Evolutionary conservation across 2,797 vertebrate species (phyloP), one percentile per base, ranked within the genome.

Genomic region (Peromyscus attwateri): DNA sequence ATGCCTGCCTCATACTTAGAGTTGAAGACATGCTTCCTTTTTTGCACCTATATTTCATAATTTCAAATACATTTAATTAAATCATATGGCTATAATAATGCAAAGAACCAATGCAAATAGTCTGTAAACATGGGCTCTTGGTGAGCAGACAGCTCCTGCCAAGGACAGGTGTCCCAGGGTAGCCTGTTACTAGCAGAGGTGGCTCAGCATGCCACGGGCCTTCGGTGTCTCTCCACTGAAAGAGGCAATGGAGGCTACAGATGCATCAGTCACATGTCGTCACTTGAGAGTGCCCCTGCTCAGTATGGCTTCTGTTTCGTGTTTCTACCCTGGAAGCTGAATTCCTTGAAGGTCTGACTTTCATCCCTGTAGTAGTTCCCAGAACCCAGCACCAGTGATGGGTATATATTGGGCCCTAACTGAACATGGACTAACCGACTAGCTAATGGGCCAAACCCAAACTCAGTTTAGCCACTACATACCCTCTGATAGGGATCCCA

Each of bases 271-370:
- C 8, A 29, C 19, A 13, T 40, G 55, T 23, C 3, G 9, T 73
- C 87, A 23, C 62, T 75, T 57, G 43, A 79, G 46, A 68, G n/a
- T 49, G 29, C 4, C 16, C 25, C 40, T 62, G 76, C 19, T 87
- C 25, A 13, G 2, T 19, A 16, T 46, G 40, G 29, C 81, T 84
- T 81, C 93, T 88, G 21, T 49, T 43, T 31, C 34, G 25, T 23
- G 37, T 60, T 73, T 93, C 49, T 91, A n/a, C 37, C 66, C 66
- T 87, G 40, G 62, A 89, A 75, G 83, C 66, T 6, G 46, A 95
- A 77, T 52, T 46, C 31, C 87, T 87, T 34, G 31, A 95, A 95
- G 49, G 55, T 77, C 76, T 87, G 73, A 46, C 43, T 96, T 97
- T 81, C 71, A 57, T 60, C 43, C 62, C 79, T 91, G 84, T 79